Evolutionary conservation across 2,113 vertebrate genomes (phyloP), one percentile per base, ranked within the genome.

Genomic region (Catharus minimus): DNA sequence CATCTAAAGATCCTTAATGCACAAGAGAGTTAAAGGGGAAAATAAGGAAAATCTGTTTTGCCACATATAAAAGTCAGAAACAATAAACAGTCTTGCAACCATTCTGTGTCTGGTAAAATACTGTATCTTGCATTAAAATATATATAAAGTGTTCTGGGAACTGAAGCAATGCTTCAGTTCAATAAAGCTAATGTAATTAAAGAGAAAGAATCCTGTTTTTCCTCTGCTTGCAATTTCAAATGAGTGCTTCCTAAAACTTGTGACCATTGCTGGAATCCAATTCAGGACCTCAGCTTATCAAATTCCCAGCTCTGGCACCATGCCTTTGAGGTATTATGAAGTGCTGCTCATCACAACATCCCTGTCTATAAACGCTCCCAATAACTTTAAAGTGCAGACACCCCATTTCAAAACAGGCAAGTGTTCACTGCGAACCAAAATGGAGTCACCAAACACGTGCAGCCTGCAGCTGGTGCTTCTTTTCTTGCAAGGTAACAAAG

Each of bases 171-270:
- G 76, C 76, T 93, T 77, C 82, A 88, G 86, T 91, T 95, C 95
- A 96, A 95, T 96, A 95, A 94, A 94, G 86, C 61, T 82, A 92
- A 96, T 62, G 49, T 57, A 93, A 80, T 95, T 96, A 97, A 96
- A 90, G 90, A 86, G 81, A 81, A 93, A 68, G 89, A 95, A 94
- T 57, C 44, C 84, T 86, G 77, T 49, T 95, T 94, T 93, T 60
- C 57, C 72, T 53, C 71, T 84, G 75, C 86, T 96, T 95, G 87
- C 79, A 66, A 55, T 95, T 94, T 90, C 94, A 96, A 97, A 84
- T 72, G 82, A 65, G 81, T 90, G 80, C 85, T 96, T 95, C 87
- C 89, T 95, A 75, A 94, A 95, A 93, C 81, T 93, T 52, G 24
- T 81, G 94, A 80, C 96, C 94, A 86, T 83, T 92, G 88, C 87